Base-by-base conservation (phyloP, 2,797 vertebrate species). In the Furcifer pardalis region DNA sequence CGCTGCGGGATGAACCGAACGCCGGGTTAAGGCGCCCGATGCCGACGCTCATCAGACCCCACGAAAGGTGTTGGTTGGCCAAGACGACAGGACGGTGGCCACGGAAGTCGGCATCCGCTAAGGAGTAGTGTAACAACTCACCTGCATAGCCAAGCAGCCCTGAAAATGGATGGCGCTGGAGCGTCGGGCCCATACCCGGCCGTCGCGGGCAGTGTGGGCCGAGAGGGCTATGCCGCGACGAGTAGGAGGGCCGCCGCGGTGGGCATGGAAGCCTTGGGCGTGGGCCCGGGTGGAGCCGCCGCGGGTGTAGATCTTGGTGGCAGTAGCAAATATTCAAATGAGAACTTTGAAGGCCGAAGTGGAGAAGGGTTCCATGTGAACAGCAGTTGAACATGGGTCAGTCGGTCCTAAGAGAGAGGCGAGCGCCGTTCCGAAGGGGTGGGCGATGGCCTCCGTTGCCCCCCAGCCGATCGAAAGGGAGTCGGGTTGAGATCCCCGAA, bases 71-170 rank as follows among this genome's bases (percentile, higher is more conserved):
- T 90, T 91, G 90, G 81, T 89, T 75, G 89, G 90, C 91, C 85
- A 71, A 91, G 89, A 92, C 86, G 88, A 84, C 86, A 90, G 89
- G 86, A 88, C 84, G 88, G 84, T 91, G 88, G 90, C 87, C 88
- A 82, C 84, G 83, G 86, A 94, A 92, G 90, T 91, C 66, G 78
- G 83, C 91, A 86, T 86, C 87, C 82, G 71, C 91, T 89, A 89
- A 91, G 77, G 66, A 81, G 56, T 88, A n/a, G 56, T 83, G 71
- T 84, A 87, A 87, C 60, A 86, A 85, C 60, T 88, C 86, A 82
- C 83, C 59, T 80, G 46, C 78, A 6, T 8, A 80, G 68, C 30
- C 78, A 69, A 81, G 23, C 69, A 81, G 46, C 65, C 65, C 46
- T 69, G 44, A 40, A 80, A 81, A 69, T 81, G 46, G 46, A 81